Conservation (phyloP, 2,797 vertebrate genomes). For the Dendrocincla fuliginosa region DNA sequence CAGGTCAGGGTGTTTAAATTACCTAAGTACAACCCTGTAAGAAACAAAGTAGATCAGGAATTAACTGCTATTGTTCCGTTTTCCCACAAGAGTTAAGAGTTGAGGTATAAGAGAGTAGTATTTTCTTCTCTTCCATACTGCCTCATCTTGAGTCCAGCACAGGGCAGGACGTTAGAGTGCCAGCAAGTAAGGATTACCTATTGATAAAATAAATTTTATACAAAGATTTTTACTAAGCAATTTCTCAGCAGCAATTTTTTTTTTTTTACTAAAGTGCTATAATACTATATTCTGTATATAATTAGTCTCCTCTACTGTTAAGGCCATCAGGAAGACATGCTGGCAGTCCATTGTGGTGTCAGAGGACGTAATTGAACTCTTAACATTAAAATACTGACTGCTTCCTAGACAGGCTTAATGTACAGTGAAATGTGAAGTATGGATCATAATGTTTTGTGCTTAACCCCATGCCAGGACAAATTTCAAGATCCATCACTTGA, state of each 20-base stretch:
- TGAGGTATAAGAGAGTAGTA: background rate
- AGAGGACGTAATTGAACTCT: background rate
- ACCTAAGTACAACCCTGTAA: background rate
- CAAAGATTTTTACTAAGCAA: background rate
- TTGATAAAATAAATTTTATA: background rate
- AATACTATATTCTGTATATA: background rate
- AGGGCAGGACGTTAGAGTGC: background rate
- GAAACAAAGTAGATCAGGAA: background rate
- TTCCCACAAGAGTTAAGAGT: background rate
- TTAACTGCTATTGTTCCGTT: background rate
- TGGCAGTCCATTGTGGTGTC: background rate
- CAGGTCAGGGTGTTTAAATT: background rate
- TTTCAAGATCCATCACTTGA: background rate
- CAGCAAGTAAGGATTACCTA: background rate
- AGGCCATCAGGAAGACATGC: background rate
- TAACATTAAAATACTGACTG: background rate
- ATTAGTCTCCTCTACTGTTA: background rate
- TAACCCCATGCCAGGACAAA: background rate
- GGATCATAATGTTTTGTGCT: background rate
- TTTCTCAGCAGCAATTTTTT: background rate
- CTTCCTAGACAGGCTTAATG: background rate
- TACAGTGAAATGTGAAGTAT: background rate
- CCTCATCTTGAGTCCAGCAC: background rate
- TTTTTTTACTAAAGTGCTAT: background rate
- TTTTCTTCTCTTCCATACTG: background rate